Evolutionary conservation across 1,140 invertebrate species (phyloP), one percentile per base, ranked within the genome.

Genomic region (Microplitis mediator): DNA sequence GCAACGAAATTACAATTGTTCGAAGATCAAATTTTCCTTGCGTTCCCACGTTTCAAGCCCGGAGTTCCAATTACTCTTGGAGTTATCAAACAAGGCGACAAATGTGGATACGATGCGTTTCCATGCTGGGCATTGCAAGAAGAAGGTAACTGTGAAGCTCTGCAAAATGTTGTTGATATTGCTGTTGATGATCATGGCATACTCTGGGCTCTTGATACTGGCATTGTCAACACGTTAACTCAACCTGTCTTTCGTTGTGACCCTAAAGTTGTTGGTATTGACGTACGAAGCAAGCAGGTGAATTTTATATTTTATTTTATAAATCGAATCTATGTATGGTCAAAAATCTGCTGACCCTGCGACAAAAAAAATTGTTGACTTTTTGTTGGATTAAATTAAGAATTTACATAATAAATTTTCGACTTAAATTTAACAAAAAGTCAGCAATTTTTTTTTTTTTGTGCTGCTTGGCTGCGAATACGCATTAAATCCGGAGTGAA

Each of bases 141-240:
- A 72, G 90, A 91, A 78, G 89, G 89, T 16, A 90, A 90, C 77
- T 90, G 90, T 72, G 81, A 90, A 45, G 89, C 90, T 0, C 75
- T 92, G 2, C 90, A 91, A 72, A 91, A 87, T 8, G 91, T 86
- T 8, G 88, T 91, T 3, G 91, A 92, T 77, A 78, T 91, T 3
- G 85, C 82, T 50, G 73, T 92, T 31, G 91, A 92, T 80, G 76
- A 80, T 13, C 81, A 90, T 78, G 90, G 90, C 72, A 88, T 91
- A n/a, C 79, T 93, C 1, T 93, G 92, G 92, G 87, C 90, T 2
- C 83, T 93, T 60, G 92, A 93, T 76, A 88, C 88, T 52, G 92
- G 92, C 50, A 86, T 92, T 45, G 89, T 91, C 1, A 91, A 93
- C 73, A 92, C 90, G 1, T 77, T 92, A 58, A 88, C 90, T 66